phyloP scores from a whole-genome alignment of 2,888 invertebrate genomes.

The Eledona agricola region DNA sequence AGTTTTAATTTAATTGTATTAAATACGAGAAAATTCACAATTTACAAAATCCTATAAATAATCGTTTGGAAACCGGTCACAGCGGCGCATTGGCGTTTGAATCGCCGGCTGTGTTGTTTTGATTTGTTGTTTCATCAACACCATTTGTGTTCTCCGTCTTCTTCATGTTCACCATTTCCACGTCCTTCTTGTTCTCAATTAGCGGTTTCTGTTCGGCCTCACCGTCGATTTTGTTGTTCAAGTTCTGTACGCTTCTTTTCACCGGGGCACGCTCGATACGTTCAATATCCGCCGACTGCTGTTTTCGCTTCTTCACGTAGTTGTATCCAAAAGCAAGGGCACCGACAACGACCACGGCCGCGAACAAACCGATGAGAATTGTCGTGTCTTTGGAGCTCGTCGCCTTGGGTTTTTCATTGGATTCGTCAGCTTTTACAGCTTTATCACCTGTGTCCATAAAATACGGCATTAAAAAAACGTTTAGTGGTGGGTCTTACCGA shows the following conservation, averaged over 20 bases:
- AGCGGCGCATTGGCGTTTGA: too few relatives aligned
- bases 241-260: constrained; percentile 39
- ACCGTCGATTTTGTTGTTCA: constrained; percentile 40
- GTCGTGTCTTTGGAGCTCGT: constrained; percentile 47
- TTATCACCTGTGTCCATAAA: not conserved
- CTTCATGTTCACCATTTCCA: constrained; percentile 39
- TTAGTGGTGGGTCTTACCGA: too few relatives aligned
- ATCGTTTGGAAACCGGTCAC: too few relatives aligned
- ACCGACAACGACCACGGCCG: constrained; percentile 66
- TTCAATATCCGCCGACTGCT: constrained; percentile 55
- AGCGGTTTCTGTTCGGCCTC: constrained; percentile 55
- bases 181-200: constrained; percentile 41
- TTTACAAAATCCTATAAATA: constrained; percentile 8
- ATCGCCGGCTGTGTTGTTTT: too few relatives aligned
- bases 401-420: constrained; percentile 35
- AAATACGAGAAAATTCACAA: constrained; percentile 4
- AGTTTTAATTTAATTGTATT: constrained; percentile 8
- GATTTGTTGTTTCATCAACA: too few relatives aligned
- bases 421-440: constrained; percentile 1
- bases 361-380: constrained; percentile 64
- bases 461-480: not conserved
- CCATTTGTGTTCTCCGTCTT: constrained; percentile 17
- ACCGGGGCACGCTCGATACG: constrained; percentile 49
- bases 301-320: constrained; percentile 63
- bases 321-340: constrained; percentile 67